Base-by-base conservation (phyloP, 1,140 invertebrate species). In the Microplitis mediator region DNA sequence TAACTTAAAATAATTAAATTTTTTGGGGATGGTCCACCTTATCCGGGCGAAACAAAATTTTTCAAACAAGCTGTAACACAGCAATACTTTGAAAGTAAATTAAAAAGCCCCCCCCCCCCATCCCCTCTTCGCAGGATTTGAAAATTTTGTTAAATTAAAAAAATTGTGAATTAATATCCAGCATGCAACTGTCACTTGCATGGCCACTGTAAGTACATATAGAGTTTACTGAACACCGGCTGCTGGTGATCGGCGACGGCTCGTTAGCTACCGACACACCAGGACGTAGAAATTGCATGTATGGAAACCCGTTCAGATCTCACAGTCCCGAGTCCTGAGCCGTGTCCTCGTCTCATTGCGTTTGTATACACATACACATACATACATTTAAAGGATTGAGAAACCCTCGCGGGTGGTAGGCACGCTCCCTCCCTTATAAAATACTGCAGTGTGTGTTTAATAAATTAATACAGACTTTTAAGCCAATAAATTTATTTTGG, bases 261-360 rank as follows among this genome's bases (percentile, higher is more conserved):
- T 62, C 34, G 60, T 62, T 62, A 36, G 60, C 60, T 62, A 62
- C 35, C 51, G 70, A 65, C 52, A 51, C 69, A 64, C 51, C 70
- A 64, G 66, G 72, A 61, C 66, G 67, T 67, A 74, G 63, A 74
- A 69, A 52, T 69, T 36, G 58, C 60, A 35, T 62, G 60, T 69
- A 52, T 34, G 72, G 60, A 74, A 74, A 74, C 66, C 52, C 61
- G 72, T 69, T 67, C 35, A 61, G 39, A 56, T 65, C 62, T 64
- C 56, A 51, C 31, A 36, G 62, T 45, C 39, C 39, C 39, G 8
- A 36, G 62, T 45, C 39, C 39, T 5, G 8, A 11, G 2, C 39
- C 39, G 8, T 45, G 5, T 11, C 23, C 2, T 23, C 39, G 39
- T 45, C 39, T 45, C 39, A 45, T 6, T 9, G 39, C 39, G 39